phyloP scores from a whole-genome alignment of 1,140 invertebrate genomes.

The Drosophila lowei region DNA sequence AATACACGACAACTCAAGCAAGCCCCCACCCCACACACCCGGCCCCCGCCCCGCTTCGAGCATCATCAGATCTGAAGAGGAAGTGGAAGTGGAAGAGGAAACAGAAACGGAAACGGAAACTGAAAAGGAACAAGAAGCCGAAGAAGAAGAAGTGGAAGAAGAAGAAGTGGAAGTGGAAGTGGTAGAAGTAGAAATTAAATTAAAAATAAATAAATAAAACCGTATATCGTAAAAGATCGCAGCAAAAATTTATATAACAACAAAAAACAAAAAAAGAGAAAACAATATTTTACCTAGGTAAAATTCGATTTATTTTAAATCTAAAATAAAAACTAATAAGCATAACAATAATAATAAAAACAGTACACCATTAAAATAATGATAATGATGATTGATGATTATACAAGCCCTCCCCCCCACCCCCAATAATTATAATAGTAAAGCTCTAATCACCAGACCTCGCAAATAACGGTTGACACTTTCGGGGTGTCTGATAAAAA shows the following conservation, averaged over 20 bases:
- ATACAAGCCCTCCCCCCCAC: not conserved
- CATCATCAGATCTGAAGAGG: too few relatives aligned
- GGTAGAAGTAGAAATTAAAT: constrained; percentile 7
- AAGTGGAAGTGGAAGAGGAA: not conserved
- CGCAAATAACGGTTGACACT: too few relatives aligned
- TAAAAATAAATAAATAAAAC: not conserved
- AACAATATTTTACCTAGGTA: constrained; percentile 44
- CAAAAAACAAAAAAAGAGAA: constrained; percentile 12
- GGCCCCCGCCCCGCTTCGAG: not conserved
- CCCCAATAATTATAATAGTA: constrained; percentile 39
- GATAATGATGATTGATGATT: constrained; percentile 29
- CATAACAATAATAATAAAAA: constrained; percentile 20
- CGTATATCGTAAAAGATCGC: constrained; percentile 2
- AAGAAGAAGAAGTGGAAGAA: not conserved
- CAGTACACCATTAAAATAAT: constrained; percentile 19
- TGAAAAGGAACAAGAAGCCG: too few relatives aligned
- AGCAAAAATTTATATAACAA: constrained; percentile 28
- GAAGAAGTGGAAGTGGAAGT: not conserved
- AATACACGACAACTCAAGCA: constrained; percentile 7
- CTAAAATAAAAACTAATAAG: constrained; percentile 51
- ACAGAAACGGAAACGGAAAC: not conserved
- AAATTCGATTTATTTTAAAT: constrained; percentile 57
- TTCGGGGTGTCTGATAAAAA: too few relatives aligned
- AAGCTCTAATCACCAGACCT: constrained; percentile 48
- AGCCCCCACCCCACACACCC: constrained; percentile 12